Evolutionary conservation across 1,140 invertebrate species (phyloP).

Genomic region (Neodiprion fabricii): DNA sequence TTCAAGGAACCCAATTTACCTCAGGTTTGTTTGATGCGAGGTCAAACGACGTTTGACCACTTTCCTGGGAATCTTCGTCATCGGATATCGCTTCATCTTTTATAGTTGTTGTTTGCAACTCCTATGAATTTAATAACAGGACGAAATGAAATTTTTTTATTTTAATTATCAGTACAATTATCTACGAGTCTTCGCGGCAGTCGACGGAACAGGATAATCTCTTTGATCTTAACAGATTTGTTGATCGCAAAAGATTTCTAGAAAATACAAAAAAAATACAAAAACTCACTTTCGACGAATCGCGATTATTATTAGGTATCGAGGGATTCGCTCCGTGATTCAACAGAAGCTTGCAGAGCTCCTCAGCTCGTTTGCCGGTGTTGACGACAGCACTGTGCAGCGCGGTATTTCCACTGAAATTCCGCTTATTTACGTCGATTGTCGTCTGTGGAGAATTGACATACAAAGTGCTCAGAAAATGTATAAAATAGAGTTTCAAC

Average conservation of each 20-base stretch:
- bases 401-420: constrained; percentile 53
- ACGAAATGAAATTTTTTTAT: neutral
- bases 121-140: neutral
- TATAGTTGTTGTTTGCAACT: constrained; percentile 16
- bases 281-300: constrained; percentile 17
- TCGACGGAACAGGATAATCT: no score
- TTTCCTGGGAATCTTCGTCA: constrained; percentile 3
- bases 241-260: constrained; percentile 8
- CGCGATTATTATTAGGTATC: constrained; percentile 41
- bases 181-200: neutral
- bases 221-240: no score
- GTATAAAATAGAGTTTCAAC: constrained; percentile 21
- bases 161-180: neutral
- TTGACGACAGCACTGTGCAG: constrained; percentile 50
- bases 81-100: constrained; percentile 20
- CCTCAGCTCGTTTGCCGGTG: constrained; percentile 40
- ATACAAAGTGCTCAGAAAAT: constrained; percentile 10
- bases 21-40: constrained; percentile 49
- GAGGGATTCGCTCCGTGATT: constrained; percentile 47
- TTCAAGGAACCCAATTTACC: constrained; percentile 30
- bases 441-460: constrained; percentile 39
- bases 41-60: constrained; percentile 49
- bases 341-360: constrained; percentile 47
- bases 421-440: constrained; percentile 50
- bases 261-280: neutral